Conservation (phyloP, 2,113 vertebrate species). For the Lampris incognitus region DNA sequence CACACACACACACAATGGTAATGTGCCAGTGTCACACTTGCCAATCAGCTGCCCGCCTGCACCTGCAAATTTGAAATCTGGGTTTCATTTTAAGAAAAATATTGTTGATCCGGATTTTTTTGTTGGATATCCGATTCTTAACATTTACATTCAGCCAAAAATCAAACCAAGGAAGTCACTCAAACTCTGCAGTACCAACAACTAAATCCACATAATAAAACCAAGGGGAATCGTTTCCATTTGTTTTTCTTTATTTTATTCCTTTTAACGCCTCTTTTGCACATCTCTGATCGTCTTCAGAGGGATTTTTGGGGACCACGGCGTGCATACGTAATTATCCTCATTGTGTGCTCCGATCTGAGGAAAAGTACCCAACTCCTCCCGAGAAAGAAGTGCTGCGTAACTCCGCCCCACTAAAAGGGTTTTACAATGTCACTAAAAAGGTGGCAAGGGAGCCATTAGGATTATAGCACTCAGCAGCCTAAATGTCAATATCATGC, state of each 20-base stretch:
- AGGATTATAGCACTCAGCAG: slow-evolving; percentile 8
- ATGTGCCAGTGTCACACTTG: neutral
- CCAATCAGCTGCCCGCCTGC: no score
- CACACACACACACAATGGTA: slow-evolving; percentile 10
- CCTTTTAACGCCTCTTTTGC: no score
- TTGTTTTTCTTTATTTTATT: no score
- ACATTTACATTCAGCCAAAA: no score
- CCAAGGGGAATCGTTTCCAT: no score
- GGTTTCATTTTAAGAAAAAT: no score
- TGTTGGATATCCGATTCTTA: no score
- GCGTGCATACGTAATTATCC: slow-evolving; percentile 20
- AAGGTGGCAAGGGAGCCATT: slow-evolving; percentile 12
- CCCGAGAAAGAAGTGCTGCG: slow-evolving; percentile 6
- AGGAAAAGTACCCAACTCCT: slow-evolving; percentile 20
- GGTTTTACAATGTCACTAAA: slow-evolving; percentile 9
- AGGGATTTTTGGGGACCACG: slow-evolving; percentile 13
- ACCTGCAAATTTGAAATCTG: slow-evolving; percentile 20
- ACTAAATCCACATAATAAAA: no score
- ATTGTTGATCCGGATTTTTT: no score
- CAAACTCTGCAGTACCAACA: no score
- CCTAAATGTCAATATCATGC: slow-evolving; percentile 9
- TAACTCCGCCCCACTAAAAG: slow-evolving; percentile 36
- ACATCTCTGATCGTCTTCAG: neutral
- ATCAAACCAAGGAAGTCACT: no score
- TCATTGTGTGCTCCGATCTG: neutral